Percentiles rank a stretch among this genome's conserved stretches.
These are phyloP conservation scores for Odontophorus gujanensis DNA, from an alignment of 2,113 vertebrate genomes.

Conservation along the genomic window DNA sequence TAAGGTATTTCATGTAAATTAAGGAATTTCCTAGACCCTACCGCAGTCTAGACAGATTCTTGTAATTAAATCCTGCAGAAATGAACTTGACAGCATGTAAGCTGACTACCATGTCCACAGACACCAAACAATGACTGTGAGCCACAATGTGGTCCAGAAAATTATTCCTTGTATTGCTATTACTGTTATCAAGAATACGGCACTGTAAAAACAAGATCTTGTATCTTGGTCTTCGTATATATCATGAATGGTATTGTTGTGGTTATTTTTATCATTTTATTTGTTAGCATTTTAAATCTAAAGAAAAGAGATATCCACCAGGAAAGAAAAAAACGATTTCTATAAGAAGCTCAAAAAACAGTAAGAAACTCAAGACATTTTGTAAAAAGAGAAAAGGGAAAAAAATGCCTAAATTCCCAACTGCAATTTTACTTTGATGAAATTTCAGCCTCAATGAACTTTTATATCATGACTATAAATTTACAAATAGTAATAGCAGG, in stretches of 20 bases:
- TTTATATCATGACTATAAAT: background rate
- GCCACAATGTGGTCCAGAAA: background rate
- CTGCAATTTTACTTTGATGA: background rate
- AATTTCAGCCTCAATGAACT: background rate
- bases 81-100: background rate
- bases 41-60: background rate
- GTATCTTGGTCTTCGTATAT: background rate
- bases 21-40: background rate
- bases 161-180: background rate
- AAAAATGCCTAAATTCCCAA: background rate
- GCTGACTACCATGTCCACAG: slow-evolving; percentile 2
- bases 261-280: background rate
- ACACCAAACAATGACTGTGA: background rate
- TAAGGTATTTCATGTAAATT: background rate
- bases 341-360: background rate
- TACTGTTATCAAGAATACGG: background rate
- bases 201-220: background rate
- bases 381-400: background rate
- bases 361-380: background rate
- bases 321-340: background rate
- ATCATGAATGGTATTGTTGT: background rate
- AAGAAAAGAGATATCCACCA: background rate
- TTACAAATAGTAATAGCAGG: background rate
- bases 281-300: background rate
- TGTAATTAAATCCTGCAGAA: slow-evolving; percentile 38